These are phyloP conservation scores for Patella caerulea DNA, from an alignment of 2,888 invertebrate species.

Conservation along the genomic window DNA sequence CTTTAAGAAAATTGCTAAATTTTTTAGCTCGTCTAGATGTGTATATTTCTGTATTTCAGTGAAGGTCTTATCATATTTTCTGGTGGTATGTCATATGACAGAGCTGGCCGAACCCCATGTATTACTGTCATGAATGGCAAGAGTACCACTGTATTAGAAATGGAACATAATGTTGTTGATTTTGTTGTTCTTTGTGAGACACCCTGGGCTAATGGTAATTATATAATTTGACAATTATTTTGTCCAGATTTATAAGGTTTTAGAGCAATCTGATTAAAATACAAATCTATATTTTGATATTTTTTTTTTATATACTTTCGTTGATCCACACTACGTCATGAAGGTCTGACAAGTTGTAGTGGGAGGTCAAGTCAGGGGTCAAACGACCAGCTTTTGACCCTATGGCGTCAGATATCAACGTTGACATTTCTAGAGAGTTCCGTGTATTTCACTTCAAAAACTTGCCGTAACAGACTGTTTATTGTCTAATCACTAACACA, in stretches of 20 bases:
- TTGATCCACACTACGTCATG: not conserved
- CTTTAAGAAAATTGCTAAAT: too few relatives aligned
- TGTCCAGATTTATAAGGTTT: not conserved
- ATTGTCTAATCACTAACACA: too few relatives aligned
- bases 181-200: conserved; percentile 96
- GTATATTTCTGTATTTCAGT: conserved; percentile 42
- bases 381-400: too few relatives aligned
- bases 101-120: conserved; percentile 85
- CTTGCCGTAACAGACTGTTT: too few relatives aligned
- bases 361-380: too few relatives aligned
- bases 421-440: too few relatives aligned
- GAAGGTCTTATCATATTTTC: conserved; percentile 97
- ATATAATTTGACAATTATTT: not conserved
- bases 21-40: too few relatives aligned
- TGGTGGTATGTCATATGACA: conserved; percentile 93
- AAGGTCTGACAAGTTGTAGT: not conserved
- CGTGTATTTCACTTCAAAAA: too few relatives aligned
- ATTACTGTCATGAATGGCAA: conserved; percentile 97
- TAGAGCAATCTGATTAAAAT: not conserved
- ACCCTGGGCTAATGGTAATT: conserved; percentile 89
- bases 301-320: too few relatives aligned
- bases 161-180: conserved; percentile 98
- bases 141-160: conserved; percentile 96
- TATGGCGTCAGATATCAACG: too few relatives aligned
- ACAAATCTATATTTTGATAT: too few relatives aligned